Base-by-base conservation (phyloP, 2,113 vertebrate species). In the Tursiops truncatus region DNA sequence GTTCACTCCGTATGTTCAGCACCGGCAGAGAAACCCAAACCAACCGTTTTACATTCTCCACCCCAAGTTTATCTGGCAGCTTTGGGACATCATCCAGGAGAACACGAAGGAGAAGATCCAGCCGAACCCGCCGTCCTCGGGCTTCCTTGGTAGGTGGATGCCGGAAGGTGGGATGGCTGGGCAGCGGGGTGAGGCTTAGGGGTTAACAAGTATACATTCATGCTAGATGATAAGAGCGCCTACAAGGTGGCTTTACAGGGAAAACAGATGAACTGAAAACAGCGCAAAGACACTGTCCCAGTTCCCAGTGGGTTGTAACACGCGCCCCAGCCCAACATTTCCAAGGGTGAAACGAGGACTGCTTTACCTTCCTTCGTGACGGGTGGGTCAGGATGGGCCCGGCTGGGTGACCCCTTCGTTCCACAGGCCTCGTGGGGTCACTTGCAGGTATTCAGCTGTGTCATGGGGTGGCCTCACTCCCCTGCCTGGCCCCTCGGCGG, bases 11-110 rank as follows among this genome's bases (percentile, higher is more conserved):
- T 99, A 99, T 0, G 97, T 99, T 93, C 98, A 99, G 96, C 99
- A 99, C 97, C 99, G 99, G 80, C 99, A 98, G 97, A 99, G 96
- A 97, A 98, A 99, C 91, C 99, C 99, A 12, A 91, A 86, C 70
- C 99, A 99, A 97, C 99, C 99, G 0, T 99, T 99, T 98, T 99
- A 99, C 97, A 99, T 99, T 96, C 99, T 99, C 44, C 99, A 99
- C 97, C 99, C 99, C 38, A 99, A 99, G 82, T 99, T 99, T 83
- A 99, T 99, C 98, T 99, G 99, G 99, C 98, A 99, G 95, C 99
- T 99, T 53, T 99, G 99, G 99, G 99, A 99, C 82, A 98, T 99
- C 96, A 99, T 99, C 97, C 99, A 99, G 98, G 99, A 99, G 96
- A 99, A 99, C 98, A 99, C 99, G n/a, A 98, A 99, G 96, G 99